A percentile compares a stretch with the other conserved stretches of the same genome.
These are phyloP conservation scores for Melinopterus prodromus DNA, from an alignment of 2,888 invertebrate genomes.

Conservation along the genomic window DNA sequence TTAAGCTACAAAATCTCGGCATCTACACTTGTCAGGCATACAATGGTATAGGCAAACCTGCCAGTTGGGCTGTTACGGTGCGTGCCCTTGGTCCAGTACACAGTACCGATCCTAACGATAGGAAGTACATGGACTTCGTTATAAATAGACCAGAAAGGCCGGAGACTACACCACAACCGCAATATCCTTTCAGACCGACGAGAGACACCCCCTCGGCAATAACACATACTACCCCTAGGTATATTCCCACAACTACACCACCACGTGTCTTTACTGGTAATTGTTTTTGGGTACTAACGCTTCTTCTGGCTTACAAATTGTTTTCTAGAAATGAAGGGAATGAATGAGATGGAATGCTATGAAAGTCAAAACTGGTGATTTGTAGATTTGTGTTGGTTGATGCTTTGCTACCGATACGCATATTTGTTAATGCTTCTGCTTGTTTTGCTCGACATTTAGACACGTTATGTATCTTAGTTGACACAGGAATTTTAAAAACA, in stretches of 20 bases:
- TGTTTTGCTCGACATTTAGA: neutral
- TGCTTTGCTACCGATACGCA: neutral
- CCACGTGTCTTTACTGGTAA: conserved; percentile 34
- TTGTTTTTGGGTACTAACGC: conserved; percentile 9
- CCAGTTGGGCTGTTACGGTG: conserved; percentile 78
- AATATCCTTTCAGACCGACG: conserved; percentile 56
- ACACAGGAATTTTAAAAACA: neutral
- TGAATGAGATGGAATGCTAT: neutral
- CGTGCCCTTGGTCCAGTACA: conserved; percentile 76
- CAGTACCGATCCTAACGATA: conserved; percentile 65
- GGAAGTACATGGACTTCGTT: conserved; percentile 66
- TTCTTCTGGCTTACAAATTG: neutral
- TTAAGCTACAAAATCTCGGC: conserved; percentile 78
- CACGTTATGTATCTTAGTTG: neutral
- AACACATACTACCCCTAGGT: conserved; percentile 24
- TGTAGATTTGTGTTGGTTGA: conserved; percentile 6
- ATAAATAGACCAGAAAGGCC: conserved; percentile 64
- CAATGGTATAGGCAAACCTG: conserved; percentile 78
- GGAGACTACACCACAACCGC: conserved; percentile 51
- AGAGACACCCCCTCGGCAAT: conserved; percentile 43
- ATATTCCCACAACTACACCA: conserved; percentile 30
- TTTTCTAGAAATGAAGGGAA: neutral
- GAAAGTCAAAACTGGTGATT: neutral
- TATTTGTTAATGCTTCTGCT: neutral
- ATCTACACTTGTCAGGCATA: conserved; percentile 90